phyloP scores from a whole-genome alignment of 2,113 vertebrate species.

The Petroica traversi region DNA sequence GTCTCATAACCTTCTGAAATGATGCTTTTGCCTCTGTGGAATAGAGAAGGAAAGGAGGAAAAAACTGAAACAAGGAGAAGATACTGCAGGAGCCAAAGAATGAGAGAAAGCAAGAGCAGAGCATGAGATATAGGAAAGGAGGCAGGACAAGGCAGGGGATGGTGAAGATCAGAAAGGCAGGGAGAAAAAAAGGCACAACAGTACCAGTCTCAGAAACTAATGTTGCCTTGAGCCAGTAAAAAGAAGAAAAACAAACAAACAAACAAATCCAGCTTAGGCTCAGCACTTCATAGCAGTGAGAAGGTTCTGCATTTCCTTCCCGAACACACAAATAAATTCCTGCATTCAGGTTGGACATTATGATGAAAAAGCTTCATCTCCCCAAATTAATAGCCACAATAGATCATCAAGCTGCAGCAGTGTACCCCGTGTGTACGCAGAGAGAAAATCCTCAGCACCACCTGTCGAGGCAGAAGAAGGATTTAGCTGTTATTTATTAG shows the following conservation, averaged over 20 bases:
- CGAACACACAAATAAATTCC: background rate
- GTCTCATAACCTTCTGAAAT: background rate
- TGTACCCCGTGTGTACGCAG: background rate
- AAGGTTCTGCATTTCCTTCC: background rate
- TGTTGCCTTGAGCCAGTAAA: background rate
- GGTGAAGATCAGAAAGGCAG: background rate
- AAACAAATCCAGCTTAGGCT: background rate
- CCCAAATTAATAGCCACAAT: slow-evolving; percentile 20
- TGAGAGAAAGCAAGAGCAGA: background rate
- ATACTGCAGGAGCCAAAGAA: background rate
- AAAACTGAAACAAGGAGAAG: background rate
- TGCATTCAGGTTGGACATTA: background rate
- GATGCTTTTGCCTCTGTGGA: background rate
- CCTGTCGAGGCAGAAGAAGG: background rate
- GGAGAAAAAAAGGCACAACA: background rate
- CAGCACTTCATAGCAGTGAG: background rate
- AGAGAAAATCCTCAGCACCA: slow-evolving; percentile 29
- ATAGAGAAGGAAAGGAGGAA: background rate
- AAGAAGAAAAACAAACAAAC: background rate
- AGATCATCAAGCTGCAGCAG: background rate
- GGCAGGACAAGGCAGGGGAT: background rate
- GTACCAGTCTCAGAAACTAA: background rate
- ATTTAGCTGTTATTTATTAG: slow-evolving; percentile 37
- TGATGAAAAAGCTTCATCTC: background rate
- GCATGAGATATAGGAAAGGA: background rate